These are phyloP conservation scores for Drosophila helvetica DNA, from an alignment of 2,888 invertebrate genomes.

Conservation along the genomic window DNA sequence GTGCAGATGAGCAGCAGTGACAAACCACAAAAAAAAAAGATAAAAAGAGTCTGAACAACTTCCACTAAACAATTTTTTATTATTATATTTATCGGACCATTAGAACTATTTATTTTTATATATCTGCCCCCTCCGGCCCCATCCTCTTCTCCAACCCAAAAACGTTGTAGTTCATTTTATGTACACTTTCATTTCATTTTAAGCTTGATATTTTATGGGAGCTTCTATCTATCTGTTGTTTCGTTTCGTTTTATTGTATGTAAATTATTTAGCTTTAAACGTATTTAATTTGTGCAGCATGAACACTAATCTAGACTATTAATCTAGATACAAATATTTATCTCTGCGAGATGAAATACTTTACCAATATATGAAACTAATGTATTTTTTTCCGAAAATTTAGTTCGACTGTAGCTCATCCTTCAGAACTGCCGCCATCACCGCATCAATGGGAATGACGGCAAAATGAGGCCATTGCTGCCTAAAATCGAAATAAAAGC, in stretches of 20 bases:
- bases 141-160: constrained; percentile 6
- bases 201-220: constrained; percentile 34
- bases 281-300: constrained; percentile 26
- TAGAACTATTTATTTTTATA: constrained; percentile 30
- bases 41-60: constrained; percentile 38
- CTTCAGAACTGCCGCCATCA: constrained; percentile 98
- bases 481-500: constrained; percentile 80
- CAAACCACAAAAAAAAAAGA: constrained; percentile 49
- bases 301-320: constrained; percentile 25
- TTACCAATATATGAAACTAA: constrained; percentile 15
- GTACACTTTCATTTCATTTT: constrained; percentile 44
- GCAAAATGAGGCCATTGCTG: constrained; percentile 85
- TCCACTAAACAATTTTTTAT: constrained; percentile 22
- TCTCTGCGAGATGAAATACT: not conserved
- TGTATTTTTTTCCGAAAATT: constrained; percentile 8
- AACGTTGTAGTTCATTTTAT: constrained; percentile 16
- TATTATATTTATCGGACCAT: constrained; percentile 26
- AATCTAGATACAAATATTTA: not conserved
- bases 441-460: constrained; percentile 99
- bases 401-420: constrained; percentile 98
- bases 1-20: constrained; percentile 77
- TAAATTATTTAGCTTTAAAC: constrained; percentile 34
- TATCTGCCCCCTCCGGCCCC: constrained; percentile 9
- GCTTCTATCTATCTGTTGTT: constrained; percentile 28
- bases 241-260: constrained; percentile 24